phyloP scores from a whole-genome alignment of 2,888 invertebrate species.

The Cephus sareptanus region DNA sequence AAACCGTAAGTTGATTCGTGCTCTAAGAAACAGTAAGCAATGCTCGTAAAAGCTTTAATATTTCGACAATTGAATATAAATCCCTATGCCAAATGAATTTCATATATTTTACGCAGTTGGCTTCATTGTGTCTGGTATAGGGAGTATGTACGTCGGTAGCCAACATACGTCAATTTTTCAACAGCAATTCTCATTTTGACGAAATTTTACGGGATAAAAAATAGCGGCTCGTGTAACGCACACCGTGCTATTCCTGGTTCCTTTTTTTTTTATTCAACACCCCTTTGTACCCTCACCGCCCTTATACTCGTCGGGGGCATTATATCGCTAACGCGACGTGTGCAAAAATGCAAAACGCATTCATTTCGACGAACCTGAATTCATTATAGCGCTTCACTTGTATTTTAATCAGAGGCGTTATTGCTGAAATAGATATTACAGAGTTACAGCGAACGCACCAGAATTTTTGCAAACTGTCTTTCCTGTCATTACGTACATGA shows the following conservation, averaged over 20 bases:
- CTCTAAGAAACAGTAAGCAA: not conserved
- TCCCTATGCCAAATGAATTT: not conserved
- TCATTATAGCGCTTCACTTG: constrained; percentile 38
- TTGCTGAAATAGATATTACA: constrained; percentile 14
- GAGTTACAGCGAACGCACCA: not conserved
- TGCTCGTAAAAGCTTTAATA: not conserved
- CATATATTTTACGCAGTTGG: not conserved
- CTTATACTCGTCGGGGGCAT: constrained; percentile 17
- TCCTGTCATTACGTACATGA: not conserved
- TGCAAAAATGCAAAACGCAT: constrained; percentile 46
- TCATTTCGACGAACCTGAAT: constrained; percentile 46
- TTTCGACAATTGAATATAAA: not conserved
- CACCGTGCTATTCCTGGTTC: not conserved
- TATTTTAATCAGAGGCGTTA: constrained; percentile 42
- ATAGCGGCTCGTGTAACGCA: not conserved
- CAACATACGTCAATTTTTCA: constrained; percentile 46
- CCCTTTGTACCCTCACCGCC: not conserved
- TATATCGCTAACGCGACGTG: constrained; percentile 35
- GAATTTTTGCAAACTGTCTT: not conserved
- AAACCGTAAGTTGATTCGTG: not conserved
- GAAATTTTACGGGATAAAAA: constrained; percentile 33
- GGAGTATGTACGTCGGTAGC: not conserved
- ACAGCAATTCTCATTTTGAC: constrained; percentile 53
- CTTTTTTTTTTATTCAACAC: not conserved
- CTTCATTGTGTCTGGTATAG: not conserved